Conservation (phyloP, 1,140 invertebrate genomes). For the Ips nitidus region DNA sequence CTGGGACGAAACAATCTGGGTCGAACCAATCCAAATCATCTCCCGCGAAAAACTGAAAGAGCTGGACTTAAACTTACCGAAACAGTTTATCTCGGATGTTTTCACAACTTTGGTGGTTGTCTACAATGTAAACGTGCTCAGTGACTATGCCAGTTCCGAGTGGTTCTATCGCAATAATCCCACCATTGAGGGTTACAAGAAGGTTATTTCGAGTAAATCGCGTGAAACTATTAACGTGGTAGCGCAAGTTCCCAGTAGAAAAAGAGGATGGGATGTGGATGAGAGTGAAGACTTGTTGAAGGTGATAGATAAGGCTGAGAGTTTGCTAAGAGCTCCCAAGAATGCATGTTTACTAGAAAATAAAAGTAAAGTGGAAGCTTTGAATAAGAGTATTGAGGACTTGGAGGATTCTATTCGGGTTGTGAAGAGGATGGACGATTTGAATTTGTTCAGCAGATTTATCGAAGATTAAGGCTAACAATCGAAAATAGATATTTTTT, state of each 20-base stretch:
- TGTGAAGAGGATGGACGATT: conserved; percentile 27
- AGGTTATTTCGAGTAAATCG: conserved; percentile 29
- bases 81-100: conserved; percentile 33
- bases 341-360: conserved; percentile 14
- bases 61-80: conserved; percentile 36
- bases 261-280: conserved; percentile 10
- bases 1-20: conserved; percentile 43
- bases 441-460: conserved; percentile 27
- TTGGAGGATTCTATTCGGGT: conserved; percentile 32
- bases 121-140: conserved; percentile 40
- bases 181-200: conserved; percentile 38
- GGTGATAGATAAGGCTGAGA: conserved; percentile 27
- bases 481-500: no score
- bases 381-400: conserved; percentile 29
- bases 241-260: neutral
- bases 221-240: conserved; percentile 6
- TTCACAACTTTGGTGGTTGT: conserved; percentile 47
- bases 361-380: conserved; percentile 20
- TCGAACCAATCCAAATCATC: conserved; percentile 44
- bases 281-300: conserved; percentile 17
- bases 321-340: conserved; percentile 27
- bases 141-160: conserved; percentile 34
- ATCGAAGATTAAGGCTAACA: conserved; percentile 18
- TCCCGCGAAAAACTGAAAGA: conserved; percentile 41
- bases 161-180: conserved; percentile 49